Evolutionary conservation across 2,113 vertebrate genomes (phyloP).

Genomic region (Chaenogobius annularis): DNA sequence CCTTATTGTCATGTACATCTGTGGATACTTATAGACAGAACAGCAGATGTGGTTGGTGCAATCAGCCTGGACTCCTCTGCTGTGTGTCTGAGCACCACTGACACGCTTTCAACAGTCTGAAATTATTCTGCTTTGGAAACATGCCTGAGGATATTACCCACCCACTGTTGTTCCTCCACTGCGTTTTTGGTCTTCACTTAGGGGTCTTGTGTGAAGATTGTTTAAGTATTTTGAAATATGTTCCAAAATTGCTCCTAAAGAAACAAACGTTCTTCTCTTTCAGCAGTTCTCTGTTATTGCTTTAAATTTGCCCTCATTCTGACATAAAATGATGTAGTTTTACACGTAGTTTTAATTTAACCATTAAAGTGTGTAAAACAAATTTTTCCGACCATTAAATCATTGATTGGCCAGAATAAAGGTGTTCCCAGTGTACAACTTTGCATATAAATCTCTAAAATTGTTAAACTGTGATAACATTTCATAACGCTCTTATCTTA

Average conservation of each 20-base stretch:
- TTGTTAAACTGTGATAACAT: no score
- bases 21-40: neutral
- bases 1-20: neutral
- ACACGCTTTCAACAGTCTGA: constrained; percentile 14
- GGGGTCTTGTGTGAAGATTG: neutral
- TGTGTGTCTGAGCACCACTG: neutral
- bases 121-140: constrained; percentile 17
- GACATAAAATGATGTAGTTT: no score
- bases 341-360: no score
- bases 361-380: no score
- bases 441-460: no score
- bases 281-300: no score
- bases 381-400: no score
- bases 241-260: no score
- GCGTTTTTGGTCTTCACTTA: neutral
- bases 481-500: no score
- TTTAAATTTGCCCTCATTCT: no score
- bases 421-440: no score
- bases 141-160: constrained; percentile 1
- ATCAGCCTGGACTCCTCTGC: neutral
- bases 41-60: constrained; percentile 2
- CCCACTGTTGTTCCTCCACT: neutral
- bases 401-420: no score
- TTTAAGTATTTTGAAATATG: neutral
- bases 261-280: neutral